Percentiles rank a stretch among this genome's conserved stretches.
Conservation (phyloP, 2,113 vertebrate species). For the Solea senegalensis region DNA sequence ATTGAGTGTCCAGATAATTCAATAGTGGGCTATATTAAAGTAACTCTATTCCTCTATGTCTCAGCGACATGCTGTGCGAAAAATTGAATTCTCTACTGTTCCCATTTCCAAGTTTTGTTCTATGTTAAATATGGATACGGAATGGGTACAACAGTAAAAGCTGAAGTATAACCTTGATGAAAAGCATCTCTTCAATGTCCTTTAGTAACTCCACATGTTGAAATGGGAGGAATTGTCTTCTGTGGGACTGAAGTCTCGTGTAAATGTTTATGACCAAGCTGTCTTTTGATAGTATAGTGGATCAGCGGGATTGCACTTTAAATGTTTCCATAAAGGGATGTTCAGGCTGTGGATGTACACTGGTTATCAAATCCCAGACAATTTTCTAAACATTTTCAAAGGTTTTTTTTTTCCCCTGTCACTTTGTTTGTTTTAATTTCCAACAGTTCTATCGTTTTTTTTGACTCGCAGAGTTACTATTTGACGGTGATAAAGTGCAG, state of each 20-base stretch:
- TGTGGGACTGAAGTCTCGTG: not conserved
- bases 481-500: slow-evolving; percentile 44
- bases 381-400: slow-evolving; percentile 36
- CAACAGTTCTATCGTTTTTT: slow-evolving; percentile 11
- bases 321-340: slow-evolving; percentile 13
- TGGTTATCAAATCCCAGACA: not conserved
- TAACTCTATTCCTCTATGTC: slow-evolving; percentile 17
- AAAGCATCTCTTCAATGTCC: slow-evolving; percentile 19
- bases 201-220: not conserved
- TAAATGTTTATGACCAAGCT: slow-evolving; percentile 8
- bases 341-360: not conserved
- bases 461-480: slow-evolving; percentile 17
- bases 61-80: not conserved
- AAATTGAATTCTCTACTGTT: not conserved
- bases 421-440: slow-evolving; percentile 9
- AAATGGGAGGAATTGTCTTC: not conserved
- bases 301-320: not conserved
- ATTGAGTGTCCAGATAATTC: slow-evolving; percentile 34
- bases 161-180: not conserved
- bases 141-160: not conserved
- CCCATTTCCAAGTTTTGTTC: not conserved
- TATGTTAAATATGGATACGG: no score
- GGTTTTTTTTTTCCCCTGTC: slow-evolving; percentile 3
- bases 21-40: slow-evolving; percentile 15
- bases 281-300: slow-evolving; percentile 10